Percentiles rank a stretch among this genome's conserved stretches.
Conservation (phyloP, 2,888 invertebrate species). For the Metellina segmentata region DNA sequence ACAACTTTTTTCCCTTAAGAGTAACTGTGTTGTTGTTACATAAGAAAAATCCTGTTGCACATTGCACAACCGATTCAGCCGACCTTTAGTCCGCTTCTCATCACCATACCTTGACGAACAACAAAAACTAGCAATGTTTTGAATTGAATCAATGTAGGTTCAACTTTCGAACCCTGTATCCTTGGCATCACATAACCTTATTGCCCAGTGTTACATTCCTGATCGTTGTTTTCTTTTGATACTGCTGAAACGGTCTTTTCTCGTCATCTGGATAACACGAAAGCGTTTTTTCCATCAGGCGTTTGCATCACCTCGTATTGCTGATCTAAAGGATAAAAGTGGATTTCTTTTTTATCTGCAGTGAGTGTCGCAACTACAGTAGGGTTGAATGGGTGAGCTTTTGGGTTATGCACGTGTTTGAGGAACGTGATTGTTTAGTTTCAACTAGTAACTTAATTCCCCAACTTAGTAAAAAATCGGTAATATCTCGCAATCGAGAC, state of each 20-base stretch:
- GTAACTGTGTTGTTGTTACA: not conserved
- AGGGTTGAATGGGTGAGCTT: too few species aligned
- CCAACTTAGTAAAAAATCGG: too few species aligned
- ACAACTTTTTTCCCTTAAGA: too few species aligned
- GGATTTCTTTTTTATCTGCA: too few species aligned
- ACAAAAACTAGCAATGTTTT: not conserved
- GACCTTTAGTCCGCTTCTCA: not conserved
- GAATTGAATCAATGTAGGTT: not conserved
- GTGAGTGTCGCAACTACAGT: too few species aligned
- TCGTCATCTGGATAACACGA: not conserved
- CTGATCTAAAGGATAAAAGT: not conserved
- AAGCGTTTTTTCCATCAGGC: not conserved
- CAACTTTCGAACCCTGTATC: not conserved
- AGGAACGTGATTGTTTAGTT: too few species aligned
- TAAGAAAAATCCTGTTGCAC: not conserved
- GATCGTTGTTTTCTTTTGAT: not conserved
- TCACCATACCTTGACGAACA: not conserved
- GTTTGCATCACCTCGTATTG: not conserved
- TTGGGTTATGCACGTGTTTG: too few species aligned
- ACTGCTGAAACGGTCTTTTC: not conserved
- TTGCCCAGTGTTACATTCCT: not conserved
- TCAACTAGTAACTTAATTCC: too few species aligned
- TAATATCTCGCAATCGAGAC: too few species aligned
- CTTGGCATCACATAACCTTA: not conserved
- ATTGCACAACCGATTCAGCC: not conserved